phyloP scores from a whole-genome alignment of 2,113 vertebrate genomes.

The Miniopterus natalensis region DNA sequence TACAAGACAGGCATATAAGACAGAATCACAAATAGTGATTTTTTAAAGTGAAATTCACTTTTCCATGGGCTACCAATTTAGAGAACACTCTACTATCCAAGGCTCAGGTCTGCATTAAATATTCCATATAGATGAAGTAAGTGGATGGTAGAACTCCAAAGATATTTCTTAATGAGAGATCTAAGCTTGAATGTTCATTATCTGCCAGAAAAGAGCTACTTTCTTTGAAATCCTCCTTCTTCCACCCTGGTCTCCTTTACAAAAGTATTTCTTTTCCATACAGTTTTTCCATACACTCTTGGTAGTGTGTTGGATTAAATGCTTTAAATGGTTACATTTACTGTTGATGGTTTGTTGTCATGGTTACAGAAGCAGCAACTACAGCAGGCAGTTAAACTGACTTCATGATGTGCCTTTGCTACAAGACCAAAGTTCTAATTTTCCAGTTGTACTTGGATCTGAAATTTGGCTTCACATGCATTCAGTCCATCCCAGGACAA shows the following conservation, averaged over 20 bases:
- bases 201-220: constrained; percentile 27
- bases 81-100: not conserved
- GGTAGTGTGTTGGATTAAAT: constrained; percentile 68
- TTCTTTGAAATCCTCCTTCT: not conserved
- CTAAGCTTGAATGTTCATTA: not conserved
- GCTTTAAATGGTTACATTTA: constrained; percentile 74
- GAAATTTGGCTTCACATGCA: constrained; percentile 61
- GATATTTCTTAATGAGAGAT: not conserved
- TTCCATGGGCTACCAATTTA: not conserved
- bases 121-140: not conserved
- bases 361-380: constrained; percentile 69
- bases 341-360: constrained; percentile 72
- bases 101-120: not conserved
- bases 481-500: constrained; percentile 29
- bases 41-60: not conserved
- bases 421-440: constrained; percentile 60
- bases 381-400: constrained; percentile 39
- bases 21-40: not conserved
- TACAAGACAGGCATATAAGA: not conserved
- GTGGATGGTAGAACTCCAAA: not conserved
- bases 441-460: constrained; percentile 79
- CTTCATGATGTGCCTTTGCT: not conserved
- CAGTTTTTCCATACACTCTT: not conserved
- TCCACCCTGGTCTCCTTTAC: not conserved
- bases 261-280: not conserved